Conservation (phyloP, 2,797 vertebrate species). For the Arremon aurantiirostris region DNA sequence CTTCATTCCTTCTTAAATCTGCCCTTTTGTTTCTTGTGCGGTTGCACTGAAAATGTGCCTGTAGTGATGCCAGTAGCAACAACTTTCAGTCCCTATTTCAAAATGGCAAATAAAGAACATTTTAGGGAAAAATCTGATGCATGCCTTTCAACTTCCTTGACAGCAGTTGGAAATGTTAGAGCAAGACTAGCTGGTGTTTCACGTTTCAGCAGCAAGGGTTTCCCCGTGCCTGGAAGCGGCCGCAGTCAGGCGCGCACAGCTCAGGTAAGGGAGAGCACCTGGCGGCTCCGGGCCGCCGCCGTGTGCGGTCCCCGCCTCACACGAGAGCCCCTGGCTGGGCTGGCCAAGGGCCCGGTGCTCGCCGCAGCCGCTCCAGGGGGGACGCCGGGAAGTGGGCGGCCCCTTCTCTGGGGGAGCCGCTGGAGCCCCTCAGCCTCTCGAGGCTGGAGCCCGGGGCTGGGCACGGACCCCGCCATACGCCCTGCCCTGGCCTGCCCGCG, state of each 20-base stretch:
- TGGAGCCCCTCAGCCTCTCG: not conserved
- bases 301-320: fast-evolving
- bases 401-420: not conserved
- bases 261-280: not conserved
- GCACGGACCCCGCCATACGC: fast-evolving
- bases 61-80: not conserved
- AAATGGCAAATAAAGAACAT: not conserved
- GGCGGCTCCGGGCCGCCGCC: not conserved
- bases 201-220: not conserved
- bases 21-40: not conserved
- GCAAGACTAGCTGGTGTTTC: not conserved
- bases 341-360: not conserved
- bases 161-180: not conserved
- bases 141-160: not conserved
- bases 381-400: too few species aligned
- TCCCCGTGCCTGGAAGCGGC: not conserved
- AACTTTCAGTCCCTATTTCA: not conserved
- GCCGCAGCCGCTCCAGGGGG: fast-evolving
- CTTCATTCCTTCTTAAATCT: not conserved
- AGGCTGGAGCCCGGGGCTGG: fast-evolving
- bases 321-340: not conserved
- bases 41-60: not conserved
- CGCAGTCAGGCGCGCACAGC: fast-evolving
- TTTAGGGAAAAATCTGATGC: not conserved
- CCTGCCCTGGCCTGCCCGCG: not conserved